Base-by-base conservation (phyloP, 2,888 invertebrate species). In the Shargacucullia verbasci region DNA sequence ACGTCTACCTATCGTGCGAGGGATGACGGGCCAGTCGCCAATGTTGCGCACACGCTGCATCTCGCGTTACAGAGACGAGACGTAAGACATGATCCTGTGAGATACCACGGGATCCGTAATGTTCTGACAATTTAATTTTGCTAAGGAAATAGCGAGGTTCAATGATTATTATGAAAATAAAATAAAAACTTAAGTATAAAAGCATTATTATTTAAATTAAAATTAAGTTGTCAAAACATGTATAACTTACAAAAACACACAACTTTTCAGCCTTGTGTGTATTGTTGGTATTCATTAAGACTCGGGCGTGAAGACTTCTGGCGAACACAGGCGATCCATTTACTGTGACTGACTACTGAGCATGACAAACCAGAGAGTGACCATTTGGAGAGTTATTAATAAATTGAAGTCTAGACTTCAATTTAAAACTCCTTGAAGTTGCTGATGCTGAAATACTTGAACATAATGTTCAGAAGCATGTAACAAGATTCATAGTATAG, bases 221-320 rank as follows among this genome's bases (percentile, higher is more conserved):
- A 76, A 76, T 69, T 77, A 78, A 67, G 71, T 83, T 81, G 81
- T 82, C 81, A 79, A 59, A 77, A 78, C 83, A 82, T 70, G 61
- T 41, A 29, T 57, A 78, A 88, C 88, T 88, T 88, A 86, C 86
- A 83, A 69, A 58, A 34, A 63, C 53, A 52, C 46, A 67, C 70
- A 64, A 63, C 46, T 59, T 59, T 52, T 63, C 55, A 46, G 61
- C 43, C 59, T 55, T 45, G 62, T n/a, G n/a, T n/a, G 48, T 55
- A 55, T 49, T 39, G 67, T 59, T 54, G 62, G 52, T 59, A 59
- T 64, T 62, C 41, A 50, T 59, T 49, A 27, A 57, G 59, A 68
- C 58, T 61, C 66, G 59, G 48, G 52, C 54, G 49, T 59, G 76
- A 64, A 63, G 81, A 62, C 70, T 37, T 76, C 79, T 58, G 79